These are phyloP conservation scores for Cercopithecus petaurista DNA, from an alignment of 2,797 vertebrate species.

Conservation along the genomic window DNA sequence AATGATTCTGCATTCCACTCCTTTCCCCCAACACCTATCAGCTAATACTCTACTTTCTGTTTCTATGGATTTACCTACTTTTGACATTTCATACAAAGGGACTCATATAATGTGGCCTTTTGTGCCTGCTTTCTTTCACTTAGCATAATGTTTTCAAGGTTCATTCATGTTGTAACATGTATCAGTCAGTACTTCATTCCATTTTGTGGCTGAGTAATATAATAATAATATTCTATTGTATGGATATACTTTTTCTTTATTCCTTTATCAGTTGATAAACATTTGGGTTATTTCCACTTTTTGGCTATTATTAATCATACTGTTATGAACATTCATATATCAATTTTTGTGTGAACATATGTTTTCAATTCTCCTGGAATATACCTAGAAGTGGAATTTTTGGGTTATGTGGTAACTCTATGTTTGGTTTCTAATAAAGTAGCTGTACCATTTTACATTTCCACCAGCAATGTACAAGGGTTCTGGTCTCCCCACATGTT, in stretches of 20 bases:
- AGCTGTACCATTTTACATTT: neutral
- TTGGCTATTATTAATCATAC: neutral
- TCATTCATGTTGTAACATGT: neutral
- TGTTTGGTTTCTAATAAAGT: neutral
- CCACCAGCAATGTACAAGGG: neutral
- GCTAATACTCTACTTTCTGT: neutral
- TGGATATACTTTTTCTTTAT: neutral
- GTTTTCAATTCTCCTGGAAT: neutral
- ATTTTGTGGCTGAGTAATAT: neutral
- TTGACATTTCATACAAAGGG: neutral
- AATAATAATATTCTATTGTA: neutral
- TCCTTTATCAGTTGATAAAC: neutral
- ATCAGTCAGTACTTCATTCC: neutral
- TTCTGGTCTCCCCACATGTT: neutral
- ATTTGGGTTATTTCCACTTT: neutral
- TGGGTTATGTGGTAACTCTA: neutral
- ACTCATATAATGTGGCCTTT: neutral
- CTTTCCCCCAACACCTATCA: neutral
- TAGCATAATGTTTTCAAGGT: neutral
- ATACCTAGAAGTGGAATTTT: neutral
- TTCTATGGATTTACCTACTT: neutral
- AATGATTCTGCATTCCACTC: neutral
- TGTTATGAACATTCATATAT: neutral
- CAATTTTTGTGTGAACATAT: neutral
- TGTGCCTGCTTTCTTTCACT: neutral